Evolutionary conservation across 1,140 invertebrate species (phyloP), one percentile per base, ranked within the genome.

Genomic region (Alviniconcha marisindica): DNA sequence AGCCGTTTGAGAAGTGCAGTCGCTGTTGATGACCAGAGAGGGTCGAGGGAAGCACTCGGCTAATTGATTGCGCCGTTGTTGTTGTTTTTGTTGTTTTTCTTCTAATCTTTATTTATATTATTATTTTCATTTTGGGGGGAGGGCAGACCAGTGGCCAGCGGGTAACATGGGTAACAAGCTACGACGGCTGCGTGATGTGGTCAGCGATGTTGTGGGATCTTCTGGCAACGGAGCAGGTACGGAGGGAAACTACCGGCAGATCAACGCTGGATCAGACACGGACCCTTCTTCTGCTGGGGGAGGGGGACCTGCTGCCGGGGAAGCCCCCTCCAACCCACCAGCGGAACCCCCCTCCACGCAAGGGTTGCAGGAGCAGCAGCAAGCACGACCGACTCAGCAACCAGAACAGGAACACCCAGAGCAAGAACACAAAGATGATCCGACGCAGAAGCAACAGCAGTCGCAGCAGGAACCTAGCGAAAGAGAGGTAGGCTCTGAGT

Each of bases 111-210:
- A n/a, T n/a, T n/a, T n/a, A n/a, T n/a, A n/a, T n/a, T n/a, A n/a
- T n/a, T n/a, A n/a, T n/a, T n/a, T n/a, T n/a, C n/a, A n/a, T n/a
- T n/a, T n/a, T n/a, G n/a, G n/a, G n/a, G n/a, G n/a, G n/a, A n/a
- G n/a, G n/a, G n/a, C n/a, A n/a, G n/a, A n/a, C n/a, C n/a, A n/a
- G n/a, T n/a, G n/a, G n/a, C n/a, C n/a, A n/a, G n/a, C 7, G 3
- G 28, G 18, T 31, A 63, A 38, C 51, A 69, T 80, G 78, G 78
- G 78, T 28, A 80, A 80, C 78, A 80, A 80, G 40, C 5, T 80
- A 5, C 78, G 78, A 10, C 56, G 36, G 36, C 31, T 80, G 33
- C 78, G 78, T 36, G 78, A 80, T 31, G 78, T 38, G 10, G 78
- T 80, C 18, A 66, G n/a, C n/a, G 73, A 76, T 12, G 44, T 31